Conservation (phyloP, 2,113 vertebrate species). For the Henicopernis longicauda region DNA sequence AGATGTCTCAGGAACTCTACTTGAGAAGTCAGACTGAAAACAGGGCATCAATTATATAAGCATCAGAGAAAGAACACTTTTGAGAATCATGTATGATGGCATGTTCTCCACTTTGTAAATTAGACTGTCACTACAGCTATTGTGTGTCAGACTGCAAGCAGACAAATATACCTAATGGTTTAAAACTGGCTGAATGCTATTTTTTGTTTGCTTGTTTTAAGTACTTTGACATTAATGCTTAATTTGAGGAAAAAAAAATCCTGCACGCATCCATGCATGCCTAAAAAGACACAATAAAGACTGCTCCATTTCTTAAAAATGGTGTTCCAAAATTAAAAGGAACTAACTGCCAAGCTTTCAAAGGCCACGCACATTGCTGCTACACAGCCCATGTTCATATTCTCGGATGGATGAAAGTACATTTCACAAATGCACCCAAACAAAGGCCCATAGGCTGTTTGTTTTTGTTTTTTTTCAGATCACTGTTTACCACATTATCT, state of each 20-base stretch:
- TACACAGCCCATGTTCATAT: not conserved
- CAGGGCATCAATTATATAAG: constrained; percentile 75
- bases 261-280: accelerated
- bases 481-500: not conserved
- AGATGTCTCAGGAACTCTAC: constrained; percentile 77
- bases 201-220: not conserved
- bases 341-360: not conserved
- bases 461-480: not conserved
- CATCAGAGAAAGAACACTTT: constrained; percentile 67
- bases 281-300: not conserved
- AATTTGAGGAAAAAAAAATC: not conserved
- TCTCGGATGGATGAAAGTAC: accelerated
- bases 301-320: not conserved
- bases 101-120: not conserved
- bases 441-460: not conserved
- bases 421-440: not conserved
- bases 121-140: not conserved
- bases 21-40: constrained; percentile 82
- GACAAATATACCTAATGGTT: not conserved
- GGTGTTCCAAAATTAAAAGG: not conserved
- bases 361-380: not conserved
- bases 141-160: not conserved
- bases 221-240: not conserved
- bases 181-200: not conserved
- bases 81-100: constrained; percentile 34